Evolutionary conservation across 2,888 invertebrate genomes (phyloP).

Genomic region (Philaethria dido): DNA sequence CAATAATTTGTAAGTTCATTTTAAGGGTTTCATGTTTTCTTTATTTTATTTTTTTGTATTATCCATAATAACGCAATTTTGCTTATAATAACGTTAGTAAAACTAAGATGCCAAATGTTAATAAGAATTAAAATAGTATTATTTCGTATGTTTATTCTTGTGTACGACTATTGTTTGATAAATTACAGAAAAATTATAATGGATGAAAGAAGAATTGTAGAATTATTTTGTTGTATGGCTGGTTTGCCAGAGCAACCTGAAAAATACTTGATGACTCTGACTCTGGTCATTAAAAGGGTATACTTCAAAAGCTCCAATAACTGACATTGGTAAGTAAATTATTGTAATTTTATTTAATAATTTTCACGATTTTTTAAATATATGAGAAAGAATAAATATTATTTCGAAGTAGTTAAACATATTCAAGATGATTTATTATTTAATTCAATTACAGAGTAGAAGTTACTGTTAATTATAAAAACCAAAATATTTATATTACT

Average conservation of each 20-base stretch:
- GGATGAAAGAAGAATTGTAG: conserved; percentile 95
- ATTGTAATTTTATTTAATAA: too few relatives aligned
- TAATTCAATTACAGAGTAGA: too few relatives aligned
- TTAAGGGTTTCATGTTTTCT: conserved; percentile 63
- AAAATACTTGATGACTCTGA: conserved; percentile 91
- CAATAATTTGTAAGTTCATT: conserved; percentile 67
- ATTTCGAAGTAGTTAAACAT: too few relatives aligned
- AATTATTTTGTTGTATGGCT: conserved; percentile 99
- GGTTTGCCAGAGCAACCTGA: conserved; percentile 94
- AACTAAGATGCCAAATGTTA: neutral
- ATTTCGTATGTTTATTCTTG: neutral
- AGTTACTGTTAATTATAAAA: too few relatives aligned
- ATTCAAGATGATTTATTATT: too few relatives aligned
- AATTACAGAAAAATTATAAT: conserved; percentile 65
- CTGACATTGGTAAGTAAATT: conserved; percentile 93
- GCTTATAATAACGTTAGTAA: conserved; percentile 10
- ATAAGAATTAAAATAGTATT: neutral
- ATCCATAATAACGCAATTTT: conserved; percentile 16
- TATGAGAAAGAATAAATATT: too few relatives aligned
- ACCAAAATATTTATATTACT: neutral
- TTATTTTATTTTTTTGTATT: conserved; percentile 44
- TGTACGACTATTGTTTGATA: neutral
- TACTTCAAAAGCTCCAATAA: conserved; percentile 95
- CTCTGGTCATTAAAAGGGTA: conserved; percentile 92
- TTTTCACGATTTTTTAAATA: neutral